These are phyloP conservation scores for Rhinella marina DNA, from an alignment of 2,797 vertebrate species.

Conservation along the genomic window DNA sequence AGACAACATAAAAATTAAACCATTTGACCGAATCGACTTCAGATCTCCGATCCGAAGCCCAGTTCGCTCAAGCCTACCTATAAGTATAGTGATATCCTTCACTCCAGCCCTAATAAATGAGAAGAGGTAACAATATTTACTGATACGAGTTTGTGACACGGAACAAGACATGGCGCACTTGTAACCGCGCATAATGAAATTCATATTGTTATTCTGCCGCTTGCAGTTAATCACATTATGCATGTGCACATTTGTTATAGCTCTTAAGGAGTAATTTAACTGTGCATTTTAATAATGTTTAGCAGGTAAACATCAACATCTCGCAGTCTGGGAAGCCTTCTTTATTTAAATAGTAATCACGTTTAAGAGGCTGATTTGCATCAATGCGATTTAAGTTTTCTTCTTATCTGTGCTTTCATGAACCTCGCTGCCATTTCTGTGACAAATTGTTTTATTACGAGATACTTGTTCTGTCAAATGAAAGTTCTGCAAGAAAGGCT, in stretches of 20 bases:
- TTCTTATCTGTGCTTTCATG: slow-evolving; percentile 35
- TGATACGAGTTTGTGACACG: slow-evolving; percentile 32
- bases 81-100: neutral
- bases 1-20: too few species aligned
- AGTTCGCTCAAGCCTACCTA: too few species aligned
- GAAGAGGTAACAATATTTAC: slow-evolving; percentile 19
- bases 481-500: neutral
- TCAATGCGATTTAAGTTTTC: slow-evolving; percentile 39
- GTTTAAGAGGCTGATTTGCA: slow-evolving; percentile 42
- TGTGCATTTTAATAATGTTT: slow-evolving; percentile 62
- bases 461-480: neutral
- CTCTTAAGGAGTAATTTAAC: slow-evolving; percentile 57
- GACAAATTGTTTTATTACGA: slow-evolving; percentile 36
- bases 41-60: too few species aligned
- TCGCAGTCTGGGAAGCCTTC: neutral
- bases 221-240: slow-evolving; percentile 58
- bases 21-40: too few species aligned
- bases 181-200: slow-evolving; percentile 46
- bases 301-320: slow-evolving; percentile 61
- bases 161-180: slow-evolving; percentile 46
- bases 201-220: slow-evolving; percentile 44
- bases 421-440: slow-evolving; percentile 27
- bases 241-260: slow-evolving; percentile 54
- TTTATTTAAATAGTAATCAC: slow-evolving; percentile 58
- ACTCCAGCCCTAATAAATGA: slow-evolving; percentile 6